These are phyloP conservation scores for Catharus minimus DNA, from an alignment of 2,113 vertebrate species.

Conservation along the genomic window DNA sequence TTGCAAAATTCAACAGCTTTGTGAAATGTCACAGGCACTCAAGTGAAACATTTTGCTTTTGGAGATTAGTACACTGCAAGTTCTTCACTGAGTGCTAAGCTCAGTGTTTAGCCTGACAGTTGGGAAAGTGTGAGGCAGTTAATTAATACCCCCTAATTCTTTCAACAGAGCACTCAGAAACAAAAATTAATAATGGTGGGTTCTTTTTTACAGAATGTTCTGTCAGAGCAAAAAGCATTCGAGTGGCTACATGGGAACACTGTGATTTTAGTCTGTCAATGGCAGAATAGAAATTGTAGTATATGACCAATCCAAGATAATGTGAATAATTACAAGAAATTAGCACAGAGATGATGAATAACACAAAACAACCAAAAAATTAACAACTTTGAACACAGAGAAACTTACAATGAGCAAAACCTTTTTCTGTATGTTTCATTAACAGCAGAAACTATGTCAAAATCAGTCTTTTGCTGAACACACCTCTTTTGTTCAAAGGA, in stretches of 20 bases:
- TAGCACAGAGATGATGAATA: not conserved
- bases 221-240: not conserved
- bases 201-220: not conserved
- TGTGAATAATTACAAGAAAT: not conserved
- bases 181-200: not conserved
- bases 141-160: not conserved
- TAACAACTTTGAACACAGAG: not conserved
- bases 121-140: not conserved
- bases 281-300: not conserved
- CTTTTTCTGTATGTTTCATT: not conserved
- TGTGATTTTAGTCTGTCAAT: not conserved
- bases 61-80: not conserved
- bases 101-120: not conserved
- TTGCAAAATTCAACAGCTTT: not conserved
- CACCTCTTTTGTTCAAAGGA: not conserved
- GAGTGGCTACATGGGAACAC: not conserved
- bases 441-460: not conserved
- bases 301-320: not conserved
- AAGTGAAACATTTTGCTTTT: not conserved
- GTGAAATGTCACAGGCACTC: not conserved
- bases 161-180: not conserved
- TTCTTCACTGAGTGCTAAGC: not conserved
- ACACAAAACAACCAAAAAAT: not conserved
- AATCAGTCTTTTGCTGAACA: not conserved
- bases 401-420: not conserved